These are phyloP conservation scores for Patiria miniata DNA, from an alignment of 35 echinoderm and acorn worm genomes.

Conservation along the genomic window DNA sequence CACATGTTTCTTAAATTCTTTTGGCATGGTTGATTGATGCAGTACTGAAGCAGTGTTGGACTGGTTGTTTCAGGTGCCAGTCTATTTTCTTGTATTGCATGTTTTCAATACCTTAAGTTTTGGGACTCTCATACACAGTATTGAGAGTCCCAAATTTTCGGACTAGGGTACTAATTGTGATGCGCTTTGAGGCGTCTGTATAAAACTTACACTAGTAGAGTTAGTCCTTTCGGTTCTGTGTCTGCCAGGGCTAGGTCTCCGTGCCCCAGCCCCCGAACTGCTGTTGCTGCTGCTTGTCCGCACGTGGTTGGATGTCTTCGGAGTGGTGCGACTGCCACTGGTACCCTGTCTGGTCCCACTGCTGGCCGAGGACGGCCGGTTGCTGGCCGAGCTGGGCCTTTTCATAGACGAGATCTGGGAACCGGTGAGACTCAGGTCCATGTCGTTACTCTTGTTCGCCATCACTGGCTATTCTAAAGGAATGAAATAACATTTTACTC, in stretches of 20 bases:
- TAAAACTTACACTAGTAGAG: slow-evolving; percentile 15
- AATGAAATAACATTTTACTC: not conserved
- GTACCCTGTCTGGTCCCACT: slow-evolving; percentile 45
- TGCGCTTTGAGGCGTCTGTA: too few species aligned
- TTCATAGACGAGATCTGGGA: slow-evolving; percentile 85
- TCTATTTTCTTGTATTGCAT: too few species aligned
- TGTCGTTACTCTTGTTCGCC: slow-evolving; percentile 28
- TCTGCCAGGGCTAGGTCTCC: slow-evolving; percentile 48
- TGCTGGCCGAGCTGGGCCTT: slow-evolving; percentile 55
- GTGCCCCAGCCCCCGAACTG: not conserved
- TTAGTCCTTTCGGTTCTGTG: not conserved
- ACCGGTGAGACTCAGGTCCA: slow-evolving; percentile 85
- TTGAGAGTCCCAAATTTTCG: too few species aligned
- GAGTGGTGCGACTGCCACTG: slow-evolving; percentile 15
- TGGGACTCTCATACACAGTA: too few species aligned
- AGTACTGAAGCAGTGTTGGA: too few species aligned
- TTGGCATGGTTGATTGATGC: too few species aligned
- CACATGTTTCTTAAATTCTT: too few species aligned
- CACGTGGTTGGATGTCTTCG: slow-evolving; percentile 16
- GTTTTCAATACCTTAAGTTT: too few species aligned
- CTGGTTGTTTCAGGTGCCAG: too few species aligned
- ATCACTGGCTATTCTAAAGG: not conserved
- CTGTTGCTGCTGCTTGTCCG: slow-evolving; percentile 13
- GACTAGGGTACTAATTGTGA: too few species aligned
- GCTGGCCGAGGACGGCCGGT: slow-evolving; percentile 20